Base-by-base conservation (phyloP, 2,113 vertebrate species). In the Vireo altiloquus region DNA sequence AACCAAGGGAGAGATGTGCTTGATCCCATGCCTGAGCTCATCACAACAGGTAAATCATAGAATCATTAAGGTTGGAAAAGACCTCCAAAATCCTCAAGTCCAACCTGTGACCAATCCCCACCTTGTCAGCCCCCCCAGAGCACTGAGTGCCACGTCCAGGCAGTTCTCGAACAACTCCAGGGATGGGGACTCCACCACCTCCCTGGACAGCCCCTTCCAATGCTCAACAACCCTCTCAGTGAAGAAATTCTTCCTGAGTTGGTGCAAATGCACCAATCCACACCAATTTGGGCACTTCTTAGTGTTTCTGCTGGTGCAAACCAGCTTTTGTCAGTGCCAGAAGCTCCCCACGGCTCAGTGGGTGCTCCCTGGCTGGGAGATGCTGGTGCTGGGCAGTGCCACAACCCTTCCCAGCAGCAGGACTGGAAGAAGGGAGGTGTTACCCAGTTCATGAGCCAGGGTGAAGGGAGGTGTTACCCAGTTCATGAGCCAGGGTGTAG, bases 401-500 rank as follows among this genome's bases (percentile, higher is more conserved):
- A 10, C 10, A 9, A 31, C 27, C 78, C 37, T 24, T 85, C 54
- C 74, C 40, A 52, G 50, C 54, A 54, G 44, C 11, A 2, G 52
- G 46, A 4, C 7, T 52, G 94, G 52, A 14, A 16, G 50, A 44
- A 83, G 28, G 63, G 68, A 8, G 0, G 15, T 8, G 25, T 98
- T 97, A 99, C 99, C 99, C 4, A 99, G 98, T 95, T 99, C 99
- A 1, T 99, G 99, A 74, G 99, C 99, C 93, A 99, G 96, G 6
- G 99, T 99, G 98, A 99, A 99, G 84, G 99, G 68, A 8, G 0
- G 15, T 8, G 25, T 98, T 97, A 99, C 99, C 99, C 4, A 99
- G 98, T 95, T 99, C 99, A 1, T 99, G 99, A 74, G 99, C 99
- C 93, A 99, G 96, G 6, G 99, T 99, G 98, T 99, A 99, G 84